Evolutionary conservation across 2,113 vertebrate species (phyloP).

Genomic region (Bungarus multicinctus): DNA sequence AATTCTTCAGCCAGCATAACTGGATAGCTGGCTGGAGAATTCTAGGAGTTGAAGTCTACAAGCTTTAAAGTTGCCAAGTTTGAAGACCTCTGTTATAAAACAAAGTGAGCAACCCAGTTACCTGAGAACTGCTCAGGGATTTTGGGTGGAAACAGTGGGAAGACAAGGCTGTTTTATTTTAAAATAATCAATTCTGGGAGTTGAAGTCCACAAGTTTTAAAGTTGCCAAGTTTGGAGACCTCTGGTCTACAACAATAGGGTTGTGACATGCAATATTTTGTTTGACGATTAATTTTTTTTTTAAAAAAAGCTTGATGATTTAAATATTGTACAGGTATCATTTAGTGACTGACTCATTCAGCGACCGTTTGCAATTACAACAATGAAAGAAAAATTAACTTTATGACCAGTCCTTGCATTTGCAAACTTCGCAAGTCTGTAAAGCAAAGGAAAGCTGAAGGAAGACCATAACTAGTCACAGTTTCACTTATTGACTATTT

Average conservation of each 20-base stretch:
- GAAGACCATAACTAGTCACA: not conserved
- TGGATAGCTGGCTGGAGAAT: no score
- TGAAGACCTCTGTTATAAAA: not conserved
- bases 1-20: no score
- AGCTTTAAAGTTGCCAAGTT: not conserved
- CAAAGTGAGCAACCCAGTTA: not conserved
- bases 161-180: not conserved
- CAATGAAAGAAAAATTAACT: not conserved
- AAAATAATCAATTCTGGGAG: not conserved
- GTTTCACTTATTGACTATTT: not conserved
- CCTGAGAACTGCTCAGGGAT: not conserved
- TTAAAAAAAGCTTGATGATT: not conserved
- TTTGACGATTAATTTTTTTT: not conserved
- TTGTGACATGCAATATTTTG: not conserved
- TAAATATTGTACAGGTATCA: not conserved
- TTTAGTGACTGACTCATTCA: not conserved
- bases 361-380: not conserved
- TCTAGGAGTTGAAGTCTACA: not conserved
- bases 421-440: not conserved
- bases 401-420: not conserved
- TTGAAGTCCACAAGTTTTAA: no score
- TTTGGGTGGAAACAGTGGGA: not conserved
- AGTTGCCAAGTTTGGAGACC: no score
- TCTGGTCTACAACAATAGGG: not conserved
- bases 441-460: not conserved